A percentile compares a stretch with the other conserved stretches of the same genome.
Evolutionary conservation across 2,797 vertebrate genomes (phyloP).

Genomic region (Podarcis lilfordi): DNA sequence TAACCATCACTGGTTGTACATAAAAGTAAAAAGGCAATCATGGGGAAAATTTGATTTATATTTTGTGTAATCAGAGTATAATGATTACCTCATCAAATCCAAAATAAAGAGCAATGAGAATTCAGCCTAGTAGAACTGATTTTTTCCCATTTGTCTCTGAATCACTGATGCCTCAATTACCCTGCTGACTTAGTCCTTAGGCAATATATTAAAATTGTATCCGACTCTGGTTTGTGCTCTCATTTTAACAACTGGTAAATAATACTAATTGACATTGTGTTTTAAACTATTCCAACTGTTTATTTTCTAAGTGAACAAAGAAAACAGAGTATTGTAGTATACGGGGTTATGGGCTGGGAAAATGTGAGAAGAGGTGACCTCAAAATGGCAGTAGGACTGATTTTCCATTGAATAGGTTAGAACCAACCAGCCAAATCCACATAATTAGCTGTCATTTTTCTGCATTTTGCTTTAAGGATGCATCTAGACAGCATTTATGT

Average conservation of each 20-base stretch:
- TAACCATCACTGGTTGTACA: background rate
- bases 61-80: background rate
- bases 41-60: background rate
- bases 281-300: no score
- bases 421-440: background rate
- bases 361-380: background rate
- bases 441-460: background rate
- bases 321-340: background rate
- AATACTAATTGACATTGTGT: no score
- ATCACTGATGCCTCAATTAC: background rate
- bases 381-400: background rate
- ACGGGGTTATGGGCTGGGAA: background rate
- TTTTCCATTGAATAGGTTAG: background rate
- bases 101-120: slow-evolving; percentile 7
- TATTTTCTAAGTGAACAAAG: background rate
- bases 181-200: background rate
- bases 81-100: background rate
- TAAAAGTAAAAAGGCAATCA: background rate
- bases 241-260: no score
- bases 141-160: background rate
- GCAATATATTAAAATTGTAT: background rate
- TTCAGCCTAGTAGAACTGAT: background rate
- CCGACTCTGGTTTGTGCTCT: no score
- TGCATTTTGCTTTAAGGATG: background rate
- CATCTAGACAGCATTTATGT: background rate